Evolutionary conservation across 2,113 vertebrate species (phyloP), one percentile per base, ranked within the genome.

Genomic region (Meles meles): DNA sequence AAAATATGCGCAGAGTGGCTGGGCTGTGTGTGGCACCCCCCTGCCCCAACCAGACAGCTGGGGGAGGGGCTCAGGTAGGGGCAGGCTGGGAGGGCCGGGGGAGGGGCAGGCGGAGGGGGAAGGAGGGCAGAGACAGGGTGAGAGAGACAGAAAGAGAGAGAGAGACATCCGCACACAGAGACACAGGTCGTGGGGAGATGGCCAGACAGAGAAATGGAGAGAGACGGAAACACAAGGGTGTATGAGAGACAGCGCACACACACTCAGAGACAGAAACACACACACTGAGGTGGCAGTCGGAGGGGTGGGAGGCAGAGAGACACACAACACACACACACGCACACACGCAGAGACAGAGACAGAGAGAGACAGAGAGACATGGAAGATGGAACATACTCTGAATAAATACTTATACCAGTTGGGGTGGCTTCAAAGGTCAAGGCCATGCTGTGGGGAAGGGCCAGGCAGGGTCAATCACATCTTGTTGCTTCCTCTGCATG

Each of bases 1-100:
- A 96, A 94, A 96, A 72, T 89, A 92, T 63, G 83, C 37, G 42
- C 15, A 76, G 86, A 87, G 61, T 13, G 76, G 82, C 29, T 52
- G 80, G 77, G 89, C 63, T 71, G 49, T 13, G 21, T 86, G 92
- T 52, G 67, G 13, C 7, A 6, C 31, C 29, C 29, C 29, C 49
- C 49, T 15, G 0, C 49, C 2, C 93, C 92, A 25, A 27, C 18
- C 23, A 34, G 96, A 67, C 82, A 92, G 89, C 72, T 92, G 89
- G 61, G 88, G 59, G 59, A 69, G 39, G 5, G 37, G 55, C 31
- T n/a, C 91, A 98, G 97, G 94, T 93, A 92, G 76, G 79, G 52
- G 31, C 57, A 42, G 37, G 49, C 23, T 31, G 69, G 57, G 63
- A 87, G 29, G 27, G 57, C 37, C 25, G n/a, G 6, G 2, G 34